Evolutionary conservation across 2,113 vertebrate species (phyloP).

Genomic region (Tiliqua scincoides): DNA sequence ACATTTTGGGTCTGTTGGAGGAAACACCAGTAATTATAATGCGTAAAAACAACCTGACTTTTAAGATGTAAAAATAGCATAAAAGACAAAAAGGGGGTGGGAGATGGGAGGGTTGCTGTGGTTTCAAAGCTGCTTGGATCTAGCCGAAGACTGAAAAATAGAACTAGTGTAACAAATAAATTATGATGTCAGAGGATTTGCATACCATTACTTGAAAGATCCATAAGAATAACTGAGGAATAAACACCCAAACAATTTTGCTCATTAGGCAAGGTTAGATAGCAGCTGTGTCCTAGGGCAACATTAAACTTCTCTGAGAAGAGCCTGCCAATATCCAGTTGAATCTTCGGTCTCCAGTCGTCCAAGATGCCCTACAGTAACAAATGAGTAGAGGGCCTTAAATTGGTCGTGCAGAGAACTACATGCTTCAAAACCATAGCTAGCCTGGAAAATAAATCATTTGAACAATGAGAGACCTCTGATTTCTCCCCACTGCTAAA

Average conservation of each 20-base stretch:
- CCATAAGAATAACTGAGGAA: slow-evolving; percentile 52
- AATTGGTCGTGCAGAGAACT: slow-evolving; percentile 69
- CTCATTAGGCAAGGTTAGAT: slow-evolving; percentile 72
- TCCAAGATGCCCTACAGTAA: slow-evolving; percentile 64
- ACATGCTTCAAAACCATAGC: slow-evolving; percentile 64
- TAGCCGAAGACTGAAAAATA: background rate
- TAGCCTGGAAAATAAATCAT: slow-evolving; percentile 46
- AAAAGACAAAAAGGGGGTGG: background rate
- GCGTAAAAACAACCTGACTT: background rate
- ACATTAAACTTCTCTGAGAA: slow-evolving; percentile 50
- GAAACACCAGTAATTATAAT: background rate
- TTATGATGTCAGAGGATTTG: background rate
- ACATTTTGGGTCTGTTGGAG: background rate
- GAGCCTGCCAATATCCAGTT: slow-evolving; percentile 62
- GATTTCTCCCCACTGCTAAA: background rate
- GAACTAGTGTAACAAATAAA: background rate
- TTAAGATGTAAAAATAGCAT: background rate
- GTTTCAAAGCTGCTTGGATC: background rate
- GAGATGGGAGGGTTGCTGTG: background rate
- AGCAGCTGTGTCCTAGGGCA: slow-evolving; percentile 63
- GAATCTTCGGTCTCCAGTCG: slow-evolving; percentile 69
- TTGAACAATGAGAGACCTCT: slow-evolving; percentile 40
- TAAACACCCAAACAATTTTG: slow-evolving; percentile 64
- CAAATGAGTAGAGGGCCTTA: slow-evolving; percentile 72
- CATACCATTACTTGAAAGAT: slow-evolving; percentile 26